Evolutionary conservation across 2,888 invertebrate genomes (phyloP), one percentile per base, ranked within the genome.

Genomic region (Ennomos fuscantarius): DNA sequence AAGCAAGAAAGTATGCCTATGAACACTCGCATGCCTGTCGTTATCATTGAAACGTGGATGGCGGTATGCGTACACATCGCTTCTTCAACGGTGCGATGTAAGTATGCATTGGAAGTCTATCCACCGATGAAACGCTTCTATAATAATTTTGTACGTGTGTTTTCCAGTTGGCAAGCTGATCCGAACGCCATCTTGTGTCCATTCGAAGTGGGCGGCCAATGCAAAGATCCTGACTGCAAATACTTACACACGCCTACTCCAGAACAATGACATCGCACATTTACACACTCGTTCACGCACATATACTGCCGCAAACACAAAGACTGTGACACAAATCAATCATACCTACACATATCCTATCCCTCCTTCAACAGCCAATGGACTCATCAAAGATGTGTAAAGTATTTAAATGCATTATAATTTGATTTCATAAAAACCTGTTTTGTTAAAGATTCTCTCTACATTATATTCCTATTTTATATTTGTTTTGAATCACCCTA

Each of bases 181-280:
- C 90, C 90, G 59, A 89, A 93, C 73, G 91, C 84, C 35, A 87
- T 93, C 58, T 86, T 93, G 61, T 93, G 93, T 70, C 93, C 92
- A 42, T 93, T 87, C 79, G 92, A 92, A 69, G 86, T 93, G 41
- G 84, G 84, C 67, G 93, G 93, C 62, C 85, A 83, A 71, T 93
- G 93, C 90, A 91, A 89, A 78, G 93, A 93, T 69, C 65, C 86
- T 37, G 87, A 87, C 70, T 93, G 93, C 91, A 87, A 86, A 86
- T 91, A 86, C 81, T 81, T 90, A 55, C 93, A 93, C 68, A 88
- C 89, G 44, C 81, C 84, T 66, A 65, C 71, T 67, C 79, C 70
- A 40, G 65, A 77, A 60, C 83, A 83, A 73, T 88, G 81, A 89
- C 87, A 82, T 69, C 61, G 67, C 69, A 69, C 72, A 71, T 72